Base-by-base conservation (phyloP, 2,888 invertebrate genomes). In the Drosophila quinaria region DNA sequence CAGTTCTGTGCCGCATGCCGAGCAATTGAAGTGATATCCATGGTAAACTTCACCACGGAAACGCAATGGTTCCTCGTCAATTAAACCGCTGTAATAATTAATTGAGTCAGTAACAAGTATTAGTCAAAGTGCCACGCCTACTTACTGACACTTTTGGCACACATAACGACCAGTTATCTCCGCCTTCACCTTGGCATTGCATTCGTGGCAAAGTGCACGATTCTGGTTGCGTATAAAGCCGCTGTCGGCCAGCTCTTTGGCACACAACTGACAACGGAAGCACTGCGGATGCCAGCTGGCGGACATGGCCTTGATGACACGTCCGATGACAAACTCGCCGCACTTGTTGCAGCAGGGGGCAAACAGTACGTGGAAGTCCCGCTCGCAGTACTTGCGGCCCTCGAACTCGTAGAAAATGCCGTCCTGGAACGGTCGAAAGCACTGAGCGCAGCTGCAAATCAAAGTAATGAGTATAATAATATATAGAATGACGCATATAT, bases 231-330 rank as follows among this genome's bases (percentile, higher is more conserved):
- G 97, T 85, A 99, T 98, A 92, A 99, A 99, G 13, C 99, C 99
- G 54, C 97, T 95, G 93, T 99, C 99, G 0, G 99, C 98, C 79
- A 99, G 94, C 92, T 98, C 97, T 69, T 96, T 95, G 81, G 94
- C 95, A 93, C 99, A 99, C 93, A 98, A 95, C 92, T 99, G 97
- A 91, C 99, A 99, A 22, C 97, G 95, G 94, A 99, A 99, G 93
- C 99, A 99, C 70, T 96, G 95, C 2, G 99, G 99, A 94, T 99
- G 99, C 99, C 99, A 99, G 93, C 97, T 98, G 35, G 97, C 95
- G 91, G 99, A 98, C 98, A 99, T 99, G 0, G 99, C 99, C 93
- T 99, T 99, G 91, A 99, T 99, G 49, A 99, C 99, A 65, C 99
- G 96, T 0, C 99, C 99, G 91, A 99, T 98, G 69, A 99, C 98